phyloP scores from a whole-genome alignment of 2,113 vertebrate species.

The Entomyzon cyanotis region DNA sequence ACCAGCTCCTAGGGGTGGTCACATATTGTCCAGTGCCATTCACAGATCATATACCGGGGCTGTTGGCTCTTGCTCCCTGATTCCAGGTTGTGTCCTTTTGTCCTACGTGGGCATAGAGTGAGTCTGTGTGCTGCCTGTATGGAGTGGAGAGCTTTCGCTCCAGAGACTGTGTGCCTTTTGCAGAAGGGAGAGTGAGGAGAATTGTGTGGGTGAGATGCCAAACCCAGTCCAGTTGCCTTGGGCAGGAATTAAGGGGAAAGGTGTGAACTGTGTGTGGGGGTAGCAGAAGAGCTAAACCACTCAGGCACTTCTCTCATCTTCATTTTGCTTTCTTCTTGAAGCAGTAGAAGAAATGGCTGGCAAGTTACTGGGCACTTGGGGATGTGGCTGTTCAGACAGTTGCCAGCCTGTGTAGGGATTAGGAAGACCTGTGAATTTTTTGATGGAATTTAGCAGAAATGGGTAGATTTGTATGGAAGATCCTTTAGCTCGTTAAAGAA shows the following conservation, averaged over 20 bases:
- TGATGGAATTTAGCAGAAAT: background rate
- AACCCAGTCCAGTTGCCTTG: constrained; percentile 14
- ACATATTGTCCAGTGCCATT: background rate
- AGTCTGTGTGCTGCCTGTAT: background rate
- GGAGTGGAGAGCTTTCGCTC: background rate
- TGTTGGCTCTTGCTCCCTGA: background rate
- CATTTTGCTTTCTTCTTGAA: background rate
- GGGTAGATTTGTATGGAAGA: background rate
- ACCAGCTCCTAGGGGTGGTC: background rate
- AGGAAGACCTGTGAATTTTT: background rate
- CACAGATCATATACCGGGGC: background rate
- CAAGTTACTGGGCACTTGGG: background rate
- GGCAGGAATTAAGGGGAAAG: constrained; percentile 37
- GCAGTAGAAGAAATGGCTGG: background rate
- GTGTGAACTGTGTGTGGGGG: background rate
- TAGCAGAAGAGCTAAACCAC: background rate
- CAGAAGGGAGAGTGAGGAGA: background rate
- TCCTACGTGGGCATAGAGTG: rapidly evolving
- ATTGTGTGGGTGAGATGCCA: background rate
- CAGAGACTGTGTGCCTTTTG: background rate
- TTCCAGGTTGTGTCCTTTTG: background rate
- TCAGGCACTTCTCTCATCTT: background rate
- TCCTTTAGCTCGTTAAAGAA: background rate
- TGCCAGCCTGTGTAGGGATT: background rate
- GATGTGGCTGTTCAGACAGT: background rate